phyloP scores from a whole-genome alignment of 2,113 vertebrate genomes.

The Agelaius tricolor region DNA sequence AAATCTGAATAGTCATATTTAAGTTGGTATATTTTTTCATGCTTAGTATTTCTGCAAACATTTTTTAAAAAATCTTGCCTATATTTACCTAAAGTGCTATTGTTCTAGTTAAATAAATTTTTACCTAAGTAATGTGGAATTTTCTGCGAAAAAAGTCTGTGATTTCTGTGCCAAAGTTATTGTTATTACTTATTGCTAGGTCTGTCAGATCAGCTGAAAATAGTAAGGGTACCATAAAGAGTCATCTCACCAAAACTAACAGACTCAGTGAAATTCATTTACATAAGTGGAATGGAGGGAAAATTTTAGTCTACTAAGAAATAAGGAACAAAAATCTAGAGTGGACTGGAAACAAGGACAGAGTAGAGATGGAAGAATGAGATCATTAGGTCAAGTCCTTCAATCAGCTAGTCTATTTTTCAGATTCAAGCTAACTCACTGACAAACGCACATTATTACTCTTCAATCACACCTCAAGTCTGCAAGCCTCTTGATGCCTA shows the following conservation, averaged over 20 bases:
- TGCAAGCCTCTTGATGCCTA: slow-evolving; percentile 50
- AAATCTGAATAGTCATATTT: background rate
- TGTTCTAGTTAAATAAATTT: background rate
- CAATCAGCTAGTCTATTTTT: slow-evolving; percentile 68
- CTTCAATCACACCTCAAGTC: slow-evolving; percentile 57
- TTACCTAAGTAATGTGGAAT: background rate
- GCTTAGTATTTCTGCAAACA: background rate
- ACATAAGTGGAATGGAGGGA: slow-evolving; percentile 21
- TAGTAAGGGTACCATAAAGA: background rate
- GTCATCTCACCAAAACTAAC: background rate
- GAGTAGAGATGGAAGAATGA: slow-evolving; percentile 52
- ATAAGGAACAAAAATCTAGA: slow-evolving; percentile 30
- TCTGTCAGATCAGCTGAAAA: background rate
- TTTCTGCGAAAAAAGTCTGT: background rate
- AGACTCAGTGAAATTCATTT: slow-evolving; percentile 30
- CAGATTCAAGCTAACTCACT: slow-evolving; percentile 27
- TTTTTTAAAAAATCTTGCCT: fast-evolving
- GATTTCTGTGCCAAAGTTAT: background rate
- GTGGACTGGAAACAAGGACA: slow-evolving; percentile 38
- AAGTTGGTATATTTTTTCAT: background rate
- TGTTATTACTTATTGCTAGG: background rate
- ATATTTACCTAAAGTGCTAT: background rate
- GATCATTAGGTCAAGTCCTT: slow-evolving; percentile 63
- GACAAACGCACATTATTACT: slow-evolving; percentile 49
- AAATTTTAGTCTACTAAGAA: background rate